Conservation (phyloP, 2,797 vertebrate species). For the Rhincodon typus region DNA sequence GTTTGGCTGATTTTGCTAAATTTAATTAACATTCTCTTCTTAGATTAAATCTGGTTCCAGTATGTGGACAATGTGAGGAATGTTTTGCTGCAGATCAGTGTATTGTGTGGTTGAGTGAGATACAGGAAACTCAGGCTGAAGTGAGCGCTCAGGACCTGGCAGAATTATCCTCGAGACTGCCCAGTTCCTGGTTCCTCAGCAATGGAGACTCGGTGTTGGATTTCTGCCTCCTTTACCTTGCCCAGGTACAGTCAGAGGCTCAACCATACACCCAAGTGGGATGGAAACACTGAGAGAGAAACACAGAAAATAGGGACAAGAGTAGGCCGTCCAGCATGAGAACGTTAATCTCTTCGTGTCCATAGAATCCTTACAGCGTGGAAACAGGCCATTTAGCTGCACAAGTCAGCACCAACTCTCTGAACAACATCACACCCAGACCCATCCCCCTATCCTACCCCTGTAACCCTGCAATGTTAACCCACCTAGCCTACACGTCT, state of each 20-base stretch:
- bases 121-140: not conserved
- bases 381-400: too few relatives aligned
- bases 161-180: not conserved
- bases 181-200: not conserved
- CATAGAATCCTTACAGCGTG: too few relatives aligned
- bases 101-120: not conserved
- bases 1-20: constrained; percentile 9
- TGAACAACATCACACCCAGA: too few relatives aligned
- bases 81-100: not conserved
- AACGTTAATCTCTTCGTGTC: too few relatives aligned
- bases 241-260: not conserved
- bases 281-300: not conserved
- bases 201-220: not conserved
- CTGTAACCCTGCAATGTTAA: too few relatives aligned
- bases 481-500: too few relatives aligned
- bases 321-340: too few relatives aligned
- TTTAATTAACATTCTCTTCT: not conserved
- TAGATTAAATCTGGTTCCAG: not conserved
- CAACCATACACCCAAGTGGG: not conserved
- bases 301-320: too few relatives aligned
- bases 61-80: not conserved
- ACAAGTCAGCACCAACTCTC: too few relatives aligned
- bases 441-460: too few relatives aligned
- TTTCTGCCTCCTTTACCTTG: not conserved
- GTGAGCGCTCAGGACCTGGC: not conserved